Evolutionary conservation across 1,140 invertebrate species (phyloP), one percentile per base, ranked within the genome.

Genomic region (Prorops nasuta): DNA sequence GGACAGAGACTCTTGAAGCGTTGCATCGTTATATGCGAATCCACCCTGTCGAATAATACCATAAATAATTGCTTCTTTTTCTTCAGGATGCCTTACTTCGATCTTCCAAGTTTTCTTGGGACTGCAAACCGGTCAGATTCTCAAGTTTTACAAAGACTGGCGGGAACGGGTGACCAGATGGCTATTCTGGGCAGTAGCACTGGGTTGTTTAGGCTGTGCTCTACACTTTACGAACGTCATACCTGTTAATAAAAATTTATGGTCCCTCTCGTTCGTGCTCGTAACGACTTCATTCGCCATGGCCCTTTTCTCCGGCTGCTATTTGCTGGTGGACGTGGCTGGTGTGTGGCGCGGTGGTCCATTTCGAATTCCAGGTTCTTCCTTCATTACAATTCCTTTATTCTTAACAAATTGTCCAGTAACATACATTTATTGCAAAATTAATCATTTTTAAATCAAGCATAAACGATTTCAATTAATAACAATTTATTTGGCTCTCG

Each of bases 161-260:
- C 81, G 71, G 36, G 66, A 75, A 3, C 76, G 88, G 22, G 66
- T 91, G n/a, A 70, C 81, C 34, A 80, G 88, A 39, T 91, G 88
- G 86, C 55, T 88, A 1, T 64, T 80, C 43, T 86, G 85, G 83
- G 78, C 77, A 0, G 28, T 83, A 1, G n/a, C 74, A 8, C 69
- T 78, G 67, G 83, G 82, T 1, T 58, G 66, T 3, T 46, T 83
- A 9, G 84, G 80, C 18, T 74, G 72, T 1, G 44, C 69, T 21
- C 67, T 88, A 1, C 86, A 84, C 56, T 77, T 76, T 53, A 80
- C 75, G n/a, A 81, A 83, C 16, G 66, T 77, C 47, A 87, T 97
- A 55, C 94, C 94, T 0, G 79, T 96, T 2, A 96, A 96, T 69
- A 98, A 97, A 77, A 94, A 94, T 75, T 74, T 98, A 15, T 96